Conservation (phyloP, 2,888 invertebrate species). For the Stomorhina lunata region DNA sequence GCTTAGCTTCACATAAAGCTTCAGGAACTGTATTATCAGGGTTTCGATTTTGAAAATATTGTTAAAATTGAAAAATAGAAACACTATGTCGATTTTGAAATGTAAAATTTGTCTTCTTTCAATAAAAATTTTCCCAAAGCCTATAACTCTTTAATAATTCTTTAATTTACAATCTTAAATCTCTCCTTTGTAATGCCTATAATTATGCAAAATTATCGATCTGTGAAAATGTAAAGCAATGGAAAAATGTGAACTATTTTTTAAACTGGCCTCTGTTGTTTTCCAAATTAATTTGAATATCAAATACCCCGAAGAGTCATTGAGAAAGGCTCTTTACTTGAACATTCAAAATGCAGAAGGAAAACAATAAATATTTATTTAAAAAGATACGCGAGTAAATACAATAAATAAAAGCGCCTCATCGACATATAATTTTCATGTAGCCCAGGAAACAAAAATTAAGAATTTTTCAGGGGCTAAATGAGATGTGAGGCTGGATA, state of each 20-base stretch:
- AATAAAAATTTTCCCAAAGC: neutral
- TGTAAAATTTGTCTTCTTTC: too few species aligned
- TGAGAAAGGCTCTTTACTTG: neutral
- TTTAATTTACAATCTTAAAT: too few species aligned
- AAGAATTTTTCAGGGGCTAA: too few species aligned
- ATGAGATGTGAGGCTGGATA: too few species aligned
- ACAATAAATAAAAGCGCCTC: neutral
- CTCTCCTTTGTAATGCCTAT: neutral
- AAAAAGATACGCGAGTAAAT: conserved; percentile 16
- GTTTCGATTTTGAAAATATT: too few species aligned
- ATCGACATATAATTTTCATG: neutral
- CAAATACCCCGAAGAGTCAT: conserved; percentile 5
- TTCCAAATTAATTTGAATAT: conserved; percentile 26
- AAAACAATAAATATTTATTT: conserved; percentile 49
- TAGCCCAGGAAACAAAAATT: too few species aligned
- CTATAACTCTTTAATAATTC: too few species aligned
- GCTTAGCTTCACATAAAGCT: too few species aligned
- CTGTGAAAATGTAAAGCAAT: neutral
- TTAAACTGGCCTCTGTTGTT: neutral
- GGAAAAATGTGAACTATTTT: neutral
- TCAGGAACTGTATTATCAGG: too few species aligned
- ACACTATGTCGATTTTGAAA: too few species aligned
- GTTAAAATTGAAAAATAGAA: too few species aligned
- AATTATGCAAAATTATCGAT: conserved; percentile 8
- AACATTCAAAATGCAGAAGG: conserved; percentile 13